Evolutionary conservation across 2,797 vertebrate genomes (phyloP), one percentile per base, ranked within the genome.

Genomic region (Decapterus maruadsi): DNA sequence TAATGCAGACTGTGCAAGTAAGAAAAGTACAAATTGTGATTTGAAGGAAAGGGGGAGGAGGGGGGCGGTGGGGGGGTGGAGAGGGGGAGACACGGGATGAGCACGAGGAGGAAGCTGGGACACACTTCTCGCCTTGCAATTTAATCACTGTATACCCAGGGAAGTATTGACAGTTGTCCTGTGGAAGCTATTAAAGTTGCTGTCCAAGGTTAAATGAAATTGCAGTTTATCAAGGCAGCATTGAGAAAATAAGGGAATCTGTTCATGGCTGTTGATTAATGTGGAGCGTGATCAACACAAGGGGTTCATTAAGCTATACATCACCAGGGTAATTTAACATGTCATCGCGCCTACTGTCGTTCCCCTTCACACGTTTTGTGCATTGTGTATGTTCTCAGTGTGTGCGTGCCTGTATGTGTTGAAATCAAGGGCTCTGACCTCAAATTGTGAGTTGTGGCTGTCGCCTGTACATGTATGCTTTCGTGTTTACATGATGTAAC

Each of bases 181-280:
- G 96, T 96, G 96, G 96, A 98, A 97, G 97, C 98, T 97, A 98
- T 99, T 99, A 98, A 98, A 97, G 96, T 97, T 97, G 96, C 97
- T 98, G 97, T 99, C 97, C 98, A 99, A 99, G 98, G 98, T 99
- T 98, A 99, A 99, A 99, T 99, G 97, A 99, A 99, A 99, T 99
- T 98, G 98, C 98, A 98, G 97, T 99, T 99, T 98, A 99, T 99
- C 98, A 99, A 96, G 95, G 96, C 96, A 96, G 97, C 98, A 97
- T 98, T 98, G 97, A 98, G 97, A 96, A 98, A 99, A 99, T 98
- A 99, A 98, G 97, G 95, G 96, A 99, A 99, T 97, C 96, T 97
- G 97, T 96, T 97, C 96, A 95, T 97, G 97, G 95, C 95, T 96
- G 96, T 97, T 99, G 98, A 99, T 99, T 98, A 99, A 99, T 99